These are phyloP conservation scores for Austrolebias charrua DNA, from an alignment of 2,797 vertebrate species.

Conservation along the genomic window DNA sequence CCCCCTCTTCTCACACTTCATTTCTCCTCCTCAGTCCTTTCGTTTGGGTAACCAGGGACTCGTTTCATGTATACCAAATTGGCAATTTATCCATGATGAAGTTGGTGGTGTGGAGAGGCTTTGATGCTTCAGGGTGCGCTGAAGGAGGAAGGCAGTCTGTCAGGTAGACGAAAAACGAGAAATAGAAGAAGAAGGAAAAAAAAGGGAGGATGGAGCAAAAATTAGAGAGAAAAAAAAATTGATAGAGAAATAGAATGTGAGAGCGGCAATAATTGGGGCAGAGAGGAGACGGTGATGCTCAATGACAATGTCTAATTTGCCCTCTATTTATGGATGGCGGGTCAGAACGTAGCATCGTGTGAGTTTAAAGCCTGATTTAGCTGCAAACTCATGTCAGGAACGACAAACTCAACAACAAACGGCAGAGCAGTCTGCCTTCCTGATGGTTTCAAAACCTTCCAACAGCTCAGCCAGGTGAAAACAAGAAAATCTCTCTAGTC, in stretches of 20 bases:
- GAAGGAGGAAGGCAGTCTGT: slow-evolving; percentile 57
- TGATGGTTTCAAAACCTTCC: slow-evolving; percentile 62
- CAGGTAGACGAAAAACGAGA: slow-evolving; percentile 46
- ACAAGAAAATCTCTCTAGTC: slow-evolving; percentile 22
- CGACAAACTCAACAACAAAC: slow-evolving; percentile 63
- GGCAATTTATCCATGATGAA: slow-evolving; percentile 79
- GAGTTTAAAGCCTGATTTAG: slow-evolving; percentile 72
- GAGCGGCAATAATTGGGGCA: slow-evolving; percentile 48
- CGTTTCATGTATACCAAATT: slow-evolving; percentile 76
- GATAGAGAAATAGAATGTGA: slow-evolving; percentile 31
- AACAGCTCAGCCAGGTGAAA: slow-evolving; percentile 48
- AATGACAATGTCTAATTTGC: slow-evolving; percentile 71
- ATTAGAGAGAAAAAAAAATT: slow-evolving; percentile 32
- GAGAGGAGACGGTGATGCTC: slow-evolving; percentile 56
- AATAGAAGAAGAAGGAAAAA: background rate
- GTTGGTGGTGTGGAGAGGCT: slow-evolving; percentile 74
- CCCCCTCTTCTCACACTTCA: slow-evolving; percentile 35
- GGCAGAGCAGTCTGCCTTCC: slow-evolving; percentile 61
- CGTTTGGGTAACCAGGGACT: slow-evolving; percentile 69
- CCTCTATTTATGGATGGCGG: slow-evolving; percentile 68
- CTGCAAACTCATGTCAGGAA: slow-evolving; percentile 60
- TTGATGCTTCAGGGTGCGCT: slow-evolving; percentile 70
- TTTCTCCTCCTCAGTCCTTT: slow-evolving; percentile 53
- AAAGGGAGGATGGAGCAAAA: background rate
- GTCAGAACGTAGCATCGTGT: slow-evolving; percentile 55